Percentiles rank a stretch among this genome's conserved stretches.
phyloP scores from a whole-genome alignment of 2,113 vertebrate genomes.

The Nothocercus julius region DNA sequence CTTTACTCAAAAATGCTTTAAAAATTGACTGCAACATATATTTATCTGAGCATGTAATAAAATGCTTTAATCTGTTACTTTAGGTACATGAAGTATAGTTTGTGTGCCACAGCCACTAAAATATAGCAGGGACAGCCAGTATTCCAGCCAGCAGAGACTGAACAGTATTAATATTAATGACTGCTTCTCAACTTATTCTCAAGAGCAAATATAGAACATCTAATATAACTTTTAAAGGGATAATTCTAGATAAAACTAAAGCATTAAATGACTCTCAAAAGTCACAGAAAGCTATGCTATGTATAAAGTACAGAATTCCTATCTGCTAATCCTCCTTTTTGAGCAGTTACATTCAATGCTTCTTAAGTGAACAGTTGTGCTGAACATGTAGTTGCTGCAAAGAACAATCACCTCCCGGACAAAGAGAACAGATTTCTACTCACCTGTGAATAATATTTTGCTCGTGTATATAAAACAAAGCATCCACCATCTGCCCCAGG shows the following conservation, averaged over 20 bases:
- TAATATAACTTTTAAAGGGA: neutral
- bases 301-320: neutral
- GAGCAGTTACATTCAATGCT: neutral
- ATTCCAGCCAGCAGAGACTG: neutral
- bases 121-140: neutral
- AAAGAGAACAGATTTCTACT: neutral
- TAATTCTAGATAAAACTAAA: neutral
- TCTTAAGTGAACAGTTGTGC: neutral
- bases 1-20: neutral
- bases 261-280: neutral
- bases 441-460: constrained; percentile 79
- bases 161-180: neutral
- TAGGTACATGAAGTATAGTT: neutral
- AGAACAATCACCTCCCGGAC: neutral
- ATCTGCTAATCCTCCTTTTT: neutral
- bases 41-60: neutral
- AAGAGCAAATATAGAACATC: neutral
- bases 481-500: constrained; percentile 80
- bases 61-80: neutral
- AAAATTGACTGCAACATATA: neutral
- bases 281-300: neutral
- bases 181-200: neutral
- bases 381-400: neutral
- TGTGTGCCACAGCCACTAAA: neutral
- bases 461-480: constrained; percentile 77